Base-by-base conservation (phyloP, 2,888 invertebrate genomes). In the Ecdyonurus torrentis region DNA sequence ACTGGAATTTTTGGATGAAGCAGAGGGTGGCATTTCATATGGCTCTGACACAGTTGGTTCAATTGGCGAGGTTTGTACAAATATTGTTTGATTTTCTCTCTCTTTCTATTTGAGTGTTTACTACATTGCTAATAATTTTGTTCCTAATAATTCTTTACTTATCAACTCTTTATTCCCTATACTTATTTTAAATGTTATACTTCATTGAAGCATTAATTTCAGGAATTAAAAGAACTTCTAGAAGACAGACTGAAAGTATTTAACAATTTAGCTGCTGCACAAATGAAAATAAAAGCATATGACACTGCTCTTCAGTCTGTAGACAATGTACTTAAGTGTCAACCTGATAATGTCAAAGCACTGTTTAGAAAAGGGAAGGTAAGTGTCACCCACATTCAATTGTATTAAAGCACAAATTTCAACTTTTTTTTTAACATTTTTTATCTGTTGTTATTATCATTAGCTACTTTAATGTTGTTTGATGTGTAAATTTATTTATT, bases 191-290 rank as follows among this genome's bases (percentile, higher is more conserved):
- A n/a, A n/a, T n/a, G n/a, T n/a, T n/a, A n/a, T n/a, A n/a, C n/a
- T 64, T 50, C 58, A 55, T 65, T 65, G 59, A 63, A 78, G 76
- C 69, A 73, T 2, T 77, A 80, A 2, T 81, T 84, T 69, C 83
- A 85, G 70, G 74, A 79, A 52, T 71, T 94, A 61, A 83, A 85
- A 70, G 75, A 79, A 52, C 71, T 94, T 61, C 72, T 92, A 25
- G 90, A 91, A 62, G 89, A 91, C 71, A 78, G 91, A 66, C 77
- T 93, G 61, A 85, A 89, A 70, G 89, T 92, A 1, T 87, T 89
- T 70, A 95, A 95, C 73, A 96, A 96, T 73, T 83, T 95, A 80
- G 93, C 94, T 18, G 91, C 91, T 66, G 90, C 93, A 18, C 94
- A 95, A 76, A 81, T 95, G 67, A 93, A 91, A 78, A 85, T 89